Conservation (phyloP, 2,797 vertebrate species). For the Diplodus sargus region DNA sequence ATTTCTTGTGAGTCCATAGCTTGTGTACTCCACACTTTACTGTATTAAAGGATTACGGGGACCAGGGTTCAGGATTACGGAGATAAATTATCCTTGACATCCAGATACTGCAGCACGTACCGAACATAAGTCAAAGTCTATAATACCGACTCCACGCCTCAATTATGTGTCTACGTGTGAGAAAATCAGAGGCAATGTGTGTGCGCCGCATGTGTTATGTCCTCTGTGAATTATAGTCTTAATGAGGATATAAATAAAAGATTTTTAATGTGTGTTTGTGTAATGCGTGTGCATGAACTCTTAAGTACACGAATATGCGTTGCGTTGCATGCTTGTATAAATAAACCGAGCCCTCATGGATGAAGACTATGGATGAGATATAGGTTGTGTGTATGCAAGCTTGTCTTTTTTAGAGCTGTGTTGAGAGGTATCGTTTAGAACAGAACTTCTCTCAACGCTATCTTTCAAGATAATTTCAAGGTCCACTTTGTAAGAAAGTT, state of each 20-base stretch:
- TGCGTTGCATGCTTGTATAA: not conserved
- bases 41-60: constrained; percentile 53
- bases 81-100: constrained; percentile 50
- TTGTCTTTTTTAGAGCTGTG: not conserved
- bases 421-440: not conserved
- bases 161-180: constrained; percentile 30
- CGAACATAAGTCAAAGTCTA: constrained; percentile 28
- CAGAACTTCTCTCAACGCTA: not conserved
- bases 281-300: not conserved
- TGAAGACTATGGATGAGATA: not conserved
- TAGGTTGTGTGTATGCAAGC: not conserved
- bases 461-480: constrained; percentile 3
- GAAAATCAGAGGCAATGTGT: constrained; percentile 14
- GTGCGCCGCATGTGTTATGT: not conserved
- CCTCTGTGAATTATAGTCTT: constrained; percentile 17
- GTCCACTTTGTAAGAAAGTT: not conserved
- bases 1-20: constrained; percentile 18
- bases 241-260: constrained; percentile 25
- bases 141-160: constrained; percentile 26
- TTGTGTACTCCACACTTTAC: constrained; percentile 19
- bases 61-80: constrained; percentile 55
- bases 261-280: constrained; percentile 1
- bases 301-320: not conserved
- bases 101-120: constrained; percentile 23
- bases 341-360: not conserved